A percentile compares a stretch with the other conserved stretches of the same genome.
Conservation (phyloP, 2,888 invertebrate species). For the Deroplatys truncata region DNA sequence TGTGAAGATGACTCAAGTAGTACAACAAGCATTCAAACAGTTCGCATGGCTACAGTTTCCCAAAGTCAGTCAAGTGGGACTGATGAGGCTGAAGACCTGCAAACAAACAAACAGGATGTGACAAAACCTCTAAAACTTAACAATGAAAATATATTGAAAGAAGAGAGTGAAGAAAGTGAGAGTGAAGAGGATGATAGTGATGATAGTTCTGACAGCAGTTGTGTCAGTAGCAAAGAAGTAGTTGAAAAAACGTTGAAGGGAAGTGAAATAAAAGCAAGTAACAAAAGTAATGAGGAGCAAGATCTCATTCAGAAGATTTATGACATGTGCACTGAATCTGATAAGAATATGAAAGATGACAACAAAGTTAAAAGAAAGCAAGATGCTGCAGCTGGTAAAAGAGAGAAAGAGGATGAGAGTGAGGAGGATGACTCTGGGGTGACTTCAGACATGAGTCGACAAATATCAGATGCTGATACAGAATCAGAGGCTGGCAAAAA, state of each 20-base stretch:
- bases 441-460: conserved; percentile 63
- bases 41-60: conserved; percentile 20
- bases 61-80: conserved; percentile 23
- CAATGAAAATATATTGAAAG: conserved; percentile 20
- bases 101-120: neutral
- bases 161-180: conserved; percentile 19
- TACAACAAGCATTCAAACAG: conserved; percentile 36
- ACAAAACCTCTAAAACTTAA: conserved; percentile 9
- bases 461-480: conserved; percentile 61
- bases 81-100: conserved; percentile 21
- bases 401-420: conserved; percentile 33
- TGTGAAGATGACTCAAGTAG: conserved; percentile 38
- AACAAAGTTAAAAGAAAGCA: conserved; percentile 11
- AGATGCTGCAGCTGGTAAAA: conserved; percentile 11
- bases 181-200: conserved; percentile 28
- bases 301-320: conserved; percentile 25
- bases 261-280: conserved; percentile 22
- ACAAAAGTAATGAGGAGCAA: conserved; percentile 20
- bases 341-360: conserved; percentile 18
- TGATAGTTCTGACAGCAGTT: neutral
- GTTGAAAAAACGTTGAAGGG: neutral
- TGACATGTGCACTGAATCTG: conserved; percentile 23
- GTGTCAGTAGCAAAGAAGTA: neutral
- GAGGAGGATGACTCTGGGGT: conserved; percentile 69
- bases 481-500: conserved; percentile 57